These are phyloP conservation scores for Pseudopleuronectes americanus DNA, from an alignment of 2,797 vertebrate genomes.

Conservation along the genomic window DNA sequence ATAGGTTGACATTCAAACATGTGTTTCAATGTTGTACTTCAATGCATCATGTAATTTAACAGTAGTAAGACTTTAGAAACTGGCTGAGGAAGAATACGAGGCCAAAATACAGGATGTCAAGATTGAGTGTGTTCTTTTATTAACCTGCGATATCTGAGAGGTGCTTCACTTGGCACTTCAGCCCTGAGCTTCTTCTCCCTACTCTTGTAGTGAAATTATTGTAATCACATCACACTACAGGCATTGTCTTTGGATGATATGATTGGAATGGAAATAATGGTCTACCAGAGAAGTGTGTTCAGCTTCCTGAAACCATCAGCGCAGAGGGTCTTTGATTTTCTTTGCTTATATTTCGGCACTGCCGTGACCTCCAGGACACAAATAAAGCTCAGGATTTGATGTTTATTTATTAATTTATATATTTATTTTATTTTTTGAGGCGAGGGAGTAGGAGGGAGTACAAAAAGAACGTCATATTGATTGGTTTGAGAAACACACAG, in stretches of 20 bases:
- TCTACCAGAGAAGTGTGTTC: background rate
- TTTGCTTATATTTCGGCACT: background rate
- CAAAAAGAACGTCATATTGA: too few species aligned
- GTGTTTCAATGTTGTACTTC: background rate
- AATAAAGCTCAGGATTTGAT: background rate
- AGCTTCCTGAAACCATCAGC: too few species aligned
- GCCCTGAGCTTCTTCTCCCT: constrained; percentile 5
- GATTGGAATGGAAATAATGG: background rate
- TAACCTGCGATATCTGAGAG: constrained; percentile 5
- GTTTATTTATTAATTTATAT: background rate
- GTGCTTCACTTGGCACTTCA: constrained; percentile 17
- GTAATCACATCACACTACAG: background rate
- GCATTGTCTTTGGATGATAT: background rate
- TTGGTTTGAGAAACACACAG: too few species aligned
- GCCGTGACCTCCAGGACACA: constrained; percentile 5
- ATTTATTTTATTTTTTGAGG: too few species aligned
- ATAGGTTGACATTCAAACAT: background rate
- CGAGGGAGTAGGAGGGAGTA: too few species aligned
- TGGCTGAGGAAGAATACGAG: constrained; percentile 26
- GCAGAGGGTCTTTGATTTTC: background rate
- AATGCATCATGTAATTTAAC: background rate
- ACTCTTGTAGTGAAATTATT: background rate
- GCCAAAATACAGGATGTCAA: constrained; percentile 17
- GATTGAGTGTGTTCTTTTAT: constrained; percentile 43
- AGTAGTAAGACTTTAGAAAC: background rate